phyloP scores from a whole-genome alignment of 1,140 invertebrate species.

The Drepana arcuata region DNA sequence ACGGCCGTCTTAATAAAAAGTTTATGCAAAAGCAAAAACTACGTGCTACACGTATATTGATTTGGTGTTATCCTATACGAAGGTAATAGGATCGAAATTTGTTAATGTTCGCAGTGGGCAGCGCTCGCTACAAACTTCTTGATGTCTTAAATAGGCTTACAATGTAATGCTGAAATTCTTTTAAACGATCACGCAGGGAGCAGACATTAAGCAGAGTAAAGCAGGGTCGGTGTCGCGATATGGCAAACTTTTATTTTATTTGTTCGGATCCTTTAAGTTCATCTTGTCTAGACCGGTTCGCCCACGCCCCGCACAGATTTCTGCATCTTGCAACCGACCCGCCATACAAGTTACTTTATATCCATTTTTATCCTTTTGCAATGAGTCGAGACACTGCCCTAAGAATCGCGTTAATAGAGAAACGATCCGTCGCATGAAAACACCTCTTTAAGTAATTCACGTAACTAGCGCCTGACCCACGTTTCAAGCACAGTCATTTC shows the following conservation, averaged over 20 bases:
- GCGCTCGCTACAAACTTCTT: slow-evolving; percentile 1
- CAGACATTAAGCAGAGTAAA: slow-evolving; percentile 42
- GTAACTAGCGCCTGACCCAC: not conserved
- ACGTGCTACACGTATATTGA: no score
- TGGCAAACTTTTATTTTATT: slow-evolving; percentile 55
- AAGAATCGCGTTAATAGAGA: slow-evolving; percentile 46
- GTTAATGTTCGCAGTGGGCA: no score
- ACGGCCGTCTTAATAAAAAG: no score
- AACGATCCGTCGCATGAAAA: slow-evolving; percentile 29
- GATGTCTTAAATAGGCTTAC: slow-evolving; percentile 3
- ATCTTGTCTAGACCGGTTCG: slow-evolving; percentile 64
- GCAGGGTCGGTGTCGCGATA: slow-evolving; percentile 45
- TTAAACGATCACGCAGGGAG: no score
- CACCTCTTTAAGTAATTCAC: slow-evolving; percentile 19
- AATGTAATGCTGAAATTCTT: slow-evolving; percentile 2
- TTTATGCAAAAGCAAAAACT: no score
- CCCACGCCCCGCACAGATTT: slow-evolving; percentile 63
- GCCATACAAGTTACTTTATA: slow-evolving; percentile 65
- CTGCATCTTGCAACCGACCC: slow-evolving; percentile 63
- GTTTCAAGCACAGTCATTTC: not conserved
- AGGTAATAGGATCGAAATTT: no score
- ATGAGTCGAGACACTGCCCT: slow-evolving; percentile 51
- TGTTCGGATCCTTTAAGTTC: slow-evolving; percentile 60
- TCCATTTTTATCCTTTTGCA: slow-evolving; percentile 63
- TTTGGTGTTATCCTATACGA: no score